These are phyloP conservation scores for Cinclus mexicanus DNA, from an alignment of 2,113 vertebrate species.

Conservation along the genomic window DNA sequence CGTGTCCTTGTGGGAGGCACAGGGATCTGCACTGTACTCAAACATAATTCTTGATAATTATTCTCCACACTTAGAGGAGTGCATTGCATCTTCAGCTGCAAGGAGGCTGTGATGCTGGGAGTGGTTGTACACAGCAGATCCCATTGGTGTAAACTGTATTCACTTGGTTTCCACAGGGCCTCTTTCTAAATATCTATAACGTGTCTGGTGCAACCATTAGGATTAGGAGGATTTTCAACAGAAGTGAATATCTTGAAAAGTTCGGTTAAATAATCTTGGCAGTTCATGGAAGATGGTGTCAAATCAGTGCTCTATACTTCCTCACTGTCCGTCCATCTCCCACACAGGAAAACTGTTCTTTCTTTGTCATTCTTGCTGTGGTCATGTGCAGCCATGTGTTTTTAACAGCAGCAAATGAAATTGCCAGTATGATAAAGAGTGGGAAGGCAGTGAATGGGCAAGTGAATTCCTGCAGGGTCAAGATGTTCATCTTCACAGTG, in stretches of 20 bases:
- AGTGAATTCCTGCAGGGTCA: not conserved
- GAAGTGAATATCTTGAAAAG: not conserved
- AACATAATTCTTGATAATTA: not conserved
- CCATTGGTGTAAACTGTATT: not conserved
- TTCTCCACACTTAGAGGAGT: accelerated
- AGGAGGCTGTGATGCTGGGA: not conserved
- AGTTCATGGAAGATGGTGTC: not conserved
- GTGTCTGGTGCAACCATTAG: accelerated
- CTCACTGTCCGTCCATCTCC: not conserved
- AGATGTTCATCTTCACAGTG: not conserved
- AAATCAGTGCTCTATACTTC: not conserved
- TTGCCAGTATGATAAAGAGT: not conserved
- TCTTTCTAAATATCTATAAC: not conserved
- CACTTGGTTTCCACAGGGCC: accelerated
- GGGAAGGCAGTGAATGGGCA: not conserved
- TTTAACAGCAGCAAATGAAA: not conserved
- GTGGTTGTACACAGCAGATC: not conserved
- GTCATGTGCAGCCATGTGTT: not conserved
- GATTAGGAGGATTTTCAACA: not conserved
- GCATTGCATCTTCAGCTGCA: not conserved
- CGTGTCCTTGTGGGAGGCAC: not conserved
- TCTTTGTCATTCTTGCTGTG: accelerated
- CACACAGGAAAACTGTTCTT: not conserved
- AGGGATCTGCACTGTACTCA: not conserved
- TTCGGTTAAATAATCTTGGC: not conserved